phyloP scores from a whole-genome alignment of 2,113 vertebrate species.

The Podarcis raffonei region DNA sequence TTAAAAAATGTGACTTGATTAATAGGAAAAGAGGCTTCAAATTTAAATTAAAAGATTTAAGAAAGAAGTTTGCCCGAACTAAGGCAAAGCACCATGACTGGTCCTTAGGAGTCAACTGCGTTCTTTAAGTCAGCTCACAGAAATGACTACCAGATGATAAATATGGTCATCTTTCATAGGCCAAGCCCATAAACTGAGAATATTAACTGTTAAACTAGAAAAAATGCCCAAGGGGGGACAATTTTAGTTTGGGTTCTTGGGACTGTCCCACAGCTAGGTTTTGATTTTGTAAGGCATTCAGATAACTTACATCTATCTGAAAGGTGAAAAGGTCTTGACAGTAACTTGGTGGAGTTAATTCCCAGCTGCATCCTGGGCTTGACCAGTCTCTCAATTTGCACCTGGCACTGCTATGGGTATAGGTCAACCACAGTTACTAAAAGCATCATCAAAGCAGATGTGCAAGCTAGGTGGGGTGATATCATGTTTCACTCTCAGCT shows the following conservation, averaged over 20 bases:
- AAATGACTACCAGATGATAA: background rate
- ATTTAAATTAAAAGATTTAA: background rate
- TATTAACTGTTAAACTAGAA: background rate
- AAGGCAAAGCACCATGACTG: background rate
- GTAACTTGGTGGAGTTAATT: background rate
- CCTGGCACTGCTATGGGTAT: background rate
- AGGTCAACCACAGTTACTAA: background rate
- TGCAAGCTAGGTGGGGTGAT: background rate
- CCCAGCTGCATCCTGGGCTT: background rate
- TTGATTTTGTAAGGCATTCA: background rate
- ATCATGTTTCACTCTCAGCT: background rate
- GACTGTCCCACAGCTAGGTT: background rate
- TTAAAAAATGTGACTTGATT: constrained; percentile 6
- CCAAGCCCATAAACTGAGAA: background rate
- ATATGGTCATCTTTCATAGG: background rate
- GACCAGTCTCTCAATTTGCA: background rate
- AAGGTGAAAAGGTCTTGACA: background rate
- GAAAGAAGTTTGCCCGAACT: background rate
- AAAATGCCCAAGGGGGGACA: background rate
- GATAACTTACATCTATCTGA: background rate
- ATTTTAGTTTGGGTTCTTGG: background rate
- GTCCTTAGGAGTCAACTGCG: background rate
- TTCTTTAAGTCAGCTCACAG: background rate
- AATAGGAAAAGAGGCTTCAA: background rate
- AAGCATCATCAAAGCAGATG: background rate